Percentiles rank a stretch among this genome's conserved stretches.
phyloP scores from a whole-genome alignment of 2,797 vertebrate genomes.

The Ataeniobius toweri region DNA sequence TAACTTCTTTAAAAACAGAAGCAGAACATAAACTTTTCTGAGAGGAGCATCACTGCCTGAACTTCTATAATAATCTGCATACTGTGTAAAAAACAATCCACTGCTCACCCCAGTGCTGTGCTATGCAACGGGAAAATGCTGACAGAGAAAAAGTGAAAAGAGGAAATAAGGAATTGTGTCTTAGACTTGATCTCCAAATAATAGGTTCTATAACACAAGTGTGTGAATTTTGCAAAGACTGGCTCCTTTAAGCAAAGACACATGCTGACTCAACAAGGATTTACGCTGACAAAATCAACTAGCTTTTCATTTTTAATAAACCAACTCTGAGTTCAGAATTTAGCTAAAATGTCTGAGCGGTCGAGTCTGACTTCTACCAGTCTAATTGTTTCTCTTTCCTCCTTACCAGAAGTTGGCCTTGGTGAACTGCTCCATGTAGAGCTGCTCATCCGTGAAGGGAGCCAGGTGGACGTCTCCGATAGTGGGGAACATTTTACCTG shows the following conservation, averaged over 20 bases:
- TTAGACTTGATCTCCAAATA: background rate
- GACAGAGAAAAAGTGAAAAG: background rate
- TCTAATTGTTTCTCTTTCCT: background rate
- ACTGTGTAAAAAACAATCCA: background rate
- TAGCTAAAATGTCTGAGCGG: too few species aligned
- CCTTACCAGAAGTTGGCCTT: conserved; percentile 98
- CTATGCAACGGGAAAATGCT: background rate
- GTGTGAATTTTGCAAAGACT: too few species aligned
- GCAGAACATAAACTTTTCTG: background rate
- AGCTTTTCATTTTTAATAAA: background rate
- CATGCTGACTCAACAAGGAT: background rate
- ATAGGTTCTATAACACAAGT: background rate
- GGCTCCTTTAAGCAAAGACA: background rate
- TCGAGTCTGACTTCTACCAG: background rate
- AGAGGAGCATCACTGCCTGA: too few species aligned
- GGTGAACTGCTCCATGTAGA: conserved; percentile 99
- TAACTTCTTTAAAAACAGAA: background rate
- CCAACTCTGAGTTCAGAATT: background rate
- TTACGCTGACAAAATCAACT: background rate
- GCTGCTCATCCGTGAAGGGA: conserved; percentile 96
- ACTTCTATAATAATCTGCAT: background rate
- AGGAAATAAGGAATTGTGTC: background rate
- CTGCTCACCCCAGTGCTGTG: background rate
- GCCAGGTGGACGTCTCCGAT: conserved; percentile 95
- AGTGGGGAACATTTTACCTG: conserved; percentile 98